Evolutionary conservation across 64 coral and sea anemone genomes (phyloP), one percentile per base, ranked within the genome.

Genomic region (Hydrozoanthus tunicans): DNA sequence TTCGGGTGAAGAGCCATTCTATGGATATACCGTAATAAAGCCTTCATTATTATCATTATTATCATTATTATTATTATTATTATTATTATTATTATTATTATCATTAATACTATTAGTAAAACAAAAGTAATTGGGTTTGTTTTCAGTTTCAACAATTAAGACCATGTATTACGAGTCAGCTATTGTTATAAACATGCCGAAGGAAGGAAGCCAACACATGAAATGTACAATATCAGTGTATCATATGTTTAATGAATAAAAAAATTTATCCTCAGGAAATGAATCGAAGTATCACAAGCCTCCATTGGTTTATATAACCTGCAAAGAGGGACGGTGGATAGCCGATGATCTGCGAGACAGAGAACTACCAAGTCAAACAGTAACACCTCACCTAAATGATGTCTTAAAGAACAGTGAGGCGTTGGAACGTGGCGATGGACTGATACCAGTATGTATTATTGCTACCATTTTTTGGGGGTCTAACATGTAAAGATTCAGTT

Each of bases 271-370:
- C 77, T 6, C 9, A 82, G 80, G 80, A 82, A 82, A 82, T 17
- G 24, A 11, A 65, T 82, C 80, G 17, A 82, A 82, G 56, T 3
- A 24, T 59, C 80, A 82, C 32, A 82, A 82, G 17, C 58, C 80
- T 7, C 59, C 59, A 15, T 12, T 82, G 5, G 56, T 58, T 2
- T 82, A 82, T 52, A 82, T 83, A 63, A 27, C 58, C 32, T 61
- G 20, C 51, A 63, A 54, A 43, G 17, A 83, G 2, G 62, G 68
- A 25, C 15, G 23, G 9, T 83, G 81, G 62, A 83, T 83, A 14
- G 62, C 68, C 4, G 81, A 83, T 25, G 81, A 83, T 6, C 68
- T 83, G 24, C 51, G 81, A 20, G 81, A 83, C 12, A 83, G 81
- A 83, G 1, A n/a, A 20, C 59, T 10, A 27, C 81, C 81, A 6